Base-by-base conservation (phyloP, 2,888 invertebrate genomes). In the Notodonta dromedarius region DNA sequence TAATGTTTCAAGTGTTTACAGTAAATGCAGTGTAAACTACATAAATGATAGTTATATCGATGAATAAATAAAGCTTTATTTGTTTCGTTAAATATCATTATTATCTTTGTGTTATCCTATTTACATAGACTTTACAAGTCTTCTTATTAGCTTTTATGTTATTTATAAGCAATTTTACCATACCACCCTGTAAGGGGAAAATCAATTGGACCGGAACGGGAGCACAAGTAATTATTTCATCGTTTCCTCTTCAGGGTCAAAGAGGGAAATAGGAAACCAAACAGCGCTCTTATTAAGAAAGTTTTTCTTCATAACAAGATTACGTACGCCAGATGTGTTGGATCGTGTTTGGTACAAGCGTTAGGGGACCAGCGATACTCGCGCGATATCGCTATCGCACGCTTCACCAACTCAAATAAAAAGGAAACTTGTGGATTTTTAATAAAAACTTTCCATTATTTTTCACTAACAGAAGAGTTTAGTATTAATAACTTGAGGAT, bases 291-390 rank as follows among this genome's bases (percentile, higher is more conserved):
- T 92, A 93, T 93, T 93, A 92, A 90, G 86, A 93, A 93, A 93
- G 88, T 93, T 93, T 93, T 92, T 92, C 86, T 88, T 88, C 85
- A 87, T 93, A 92, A 92, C 90, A 88, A 86, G 88, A 92, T 93
- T 92, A 92, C 89, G 84, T 80, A 81, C 91, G 82, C 91, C 93
- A 93, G 91, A 93, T 93, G 93, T 90, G 90, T 88, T 82, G 79
- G 81, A 83, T 85, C 80, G 88, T 78, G 83, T 75, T 81, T 85
- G 86, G 87, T 82, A 73, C 86, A 87, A 86, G 86, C 78, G 80
- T 83, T 78, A 80, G 77, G 73, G 69, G 60, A 77, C 59, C 65
- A 69, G 69, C 73, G 71, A 68, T 70, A 69, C 64, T 67, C 62
- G 59, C 55, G 50, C 60, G 46, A 59, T 74, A 74, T 69, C 39